Conservation (phyloP, 2,888 invertebrate species). For the Monochamus alternatus region DNA sequence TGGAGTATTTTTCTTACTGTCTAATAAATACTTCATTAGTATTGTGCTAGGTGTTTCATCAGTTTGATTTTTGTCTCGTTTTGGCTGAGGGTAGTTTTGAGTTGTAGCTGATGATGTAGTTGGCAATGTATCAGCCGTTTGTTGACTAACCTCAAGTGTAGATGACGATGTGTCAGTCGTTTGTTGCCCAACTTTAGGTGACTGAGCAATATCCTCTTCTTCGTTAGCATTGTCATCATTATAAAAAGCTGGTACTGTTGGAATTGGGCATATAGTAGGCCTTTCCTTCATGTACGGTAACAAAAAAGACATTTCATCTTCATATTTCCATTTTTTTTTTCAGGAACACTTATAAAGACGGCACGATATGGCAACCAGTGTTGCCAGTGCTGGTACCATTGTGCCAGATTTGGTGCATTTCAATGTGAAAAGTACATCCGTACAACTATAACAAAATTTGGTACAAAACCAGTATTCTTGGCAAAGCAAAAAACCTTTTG, state of each 20-base stretch:
- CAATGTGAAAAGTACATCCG: too few relatives aligned
- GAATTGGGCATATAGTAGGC: conserved; percentile 3
- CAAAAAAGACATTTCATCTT: conserved; percentile 14
- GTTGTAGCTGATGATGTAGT: background rate
- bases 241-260: background rate
- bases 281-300: conserved; percentile 12
- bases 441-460: too few relatives aligned
- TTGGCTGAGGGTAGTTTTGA: conserved; percentile 2
- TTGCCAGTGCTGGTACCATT: too few relatives aligned
- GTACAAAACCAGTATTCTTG: too few relatives aligned
- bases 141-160: background rate
- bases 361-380: too few relatives aligned
- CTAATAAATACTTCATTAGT: background rate
- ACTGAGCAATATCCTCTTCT: background rate
- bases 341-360: too few relatives aligned
- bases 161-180: background rate
- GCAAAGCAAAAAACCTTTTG: too few relatives aligned
- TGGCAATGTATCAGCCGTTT: background rate
- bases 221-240: background rate
- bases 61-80: background rate
- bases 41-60: background rate
- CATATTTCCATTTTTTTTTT: conserved; percentile 10
- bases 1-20: background rate
- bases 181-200: background rate
- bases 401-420: too few relatives aligned